Evolutionary conservation across 2,888 invertebrate species (phyloP).

Genomic region (Drosophila yooni): DNA sequence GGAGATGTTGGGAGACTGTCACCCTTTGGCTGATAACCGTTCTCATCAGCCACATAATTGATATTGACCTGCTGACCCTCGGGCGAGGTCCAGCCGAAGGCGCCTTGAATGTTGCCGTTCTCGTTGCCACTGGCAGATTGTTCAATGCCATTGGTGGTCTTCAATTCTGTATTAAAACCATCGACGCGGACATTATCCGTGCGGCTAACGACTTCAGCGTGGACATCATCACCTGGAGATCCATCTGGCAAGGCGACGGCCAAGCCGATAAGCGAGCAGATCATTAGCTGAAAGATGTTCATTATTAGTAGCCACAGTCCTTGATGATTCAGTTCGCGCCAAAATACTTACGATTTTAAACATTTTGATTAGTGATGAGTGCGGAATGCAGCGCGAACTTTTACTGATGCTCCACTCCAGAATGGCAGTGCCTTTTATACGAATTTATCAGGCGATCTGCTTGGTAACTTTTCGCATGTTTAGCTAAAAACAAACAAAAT

Average conservation of each 20-base stretch:
- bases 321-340: neutral
- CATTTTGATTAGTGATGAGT: constrained; percentile 3
- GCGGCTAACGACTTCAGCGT: neutral
- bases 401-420: constrained; percentile 1
- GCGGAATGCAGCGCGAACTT: neutral
- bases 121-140: neutral
- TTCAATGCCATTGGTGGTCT: constrained; percentile 8
- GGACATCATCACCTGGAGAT: neutral
- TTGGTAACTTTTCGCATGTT: neutral
- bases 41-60: neutral
- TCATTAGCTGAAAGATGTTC: neutral
- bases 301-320: neutral
- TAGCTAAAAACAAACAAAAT: neutral
- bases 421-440: neutral
- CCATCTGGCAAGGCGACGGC: neutral
- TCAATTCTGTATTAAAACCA: neutral
- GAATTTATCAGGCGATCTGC: neutral
- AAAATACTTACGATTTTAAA: constrained; percentile 5
- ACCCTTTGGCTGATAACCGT: neutral
- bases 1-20: neutral
- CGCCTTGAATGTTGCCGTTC: neutral
- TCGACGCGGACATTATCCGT: neutral
- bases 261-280: neutral
- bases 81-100: neutral
- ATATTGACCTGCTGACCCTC: neutral